A percentile compares a stretch with the other conserved stretches of the same genome.
Evolutionary conservation across 2,113 vertebrate species (phyloP).

Genomic region (Salvelinus sp.): DNA sequence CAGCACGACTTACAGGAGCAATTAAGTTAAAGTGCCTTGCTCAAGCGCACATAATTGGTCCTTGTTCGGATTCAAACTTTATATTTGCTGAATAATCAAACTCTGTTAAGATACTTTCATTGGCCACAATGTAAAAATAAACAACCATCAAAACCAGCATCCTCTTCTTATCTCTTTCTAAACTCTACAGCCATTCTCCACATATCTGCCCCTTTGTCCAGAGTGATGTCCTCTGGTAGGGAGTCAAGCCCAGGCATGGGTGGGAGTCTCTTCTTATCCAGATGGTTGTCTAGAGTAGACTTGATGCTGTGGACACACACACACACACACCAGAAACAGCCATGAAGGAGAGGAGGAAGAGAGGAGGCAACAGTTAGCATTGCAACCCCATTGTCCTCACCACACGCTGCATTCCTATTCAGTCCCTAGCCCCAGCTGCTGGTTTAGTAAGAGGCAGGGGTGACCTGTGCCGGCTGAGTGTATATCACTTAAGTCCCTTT

Average conservation of each 20-base stretch:
- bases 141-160: neutral
- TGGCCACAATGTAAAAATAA: neutral
- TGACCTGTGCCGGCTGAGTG: constrained; percentile 43
- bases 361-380: constrained; percentile 59
- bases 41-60: neutral
- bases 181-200: constrained; percentile 70
- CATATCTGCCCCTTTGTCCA: constrained; percentile 59
- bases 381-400: constrained; percentile 50
- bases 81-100: neutral
- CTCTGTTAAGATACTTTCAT: neutral
- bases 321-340: constrained; percentile 20
- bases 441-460: constrained; percentile 27
- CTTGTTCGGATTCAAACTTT: neutral
- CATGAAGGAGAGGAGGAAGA: constrained; percentile 15
- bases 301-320: constrained; percentile 53
- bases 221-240: constrained; percentile 50
- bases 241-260: constrained; percentile 50
- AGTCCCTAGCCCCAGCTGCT: constrained; percentile 62
- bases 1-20: no score
- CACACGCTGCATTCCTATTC: constrained; percentile 46
- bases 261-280: constrained; percentile 59
- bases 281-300: constrained; percentile 53
- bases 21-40: no score
- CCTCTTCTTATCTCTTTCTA: constrained; percentile 39
- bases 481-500: constrained; percentile 43